Evolutionary conservation across 64 coral and sea anemone genomes (phyloP), one percentile per base, ranked within the genome.

Genomic region (Montipora foliosa): DNA sequence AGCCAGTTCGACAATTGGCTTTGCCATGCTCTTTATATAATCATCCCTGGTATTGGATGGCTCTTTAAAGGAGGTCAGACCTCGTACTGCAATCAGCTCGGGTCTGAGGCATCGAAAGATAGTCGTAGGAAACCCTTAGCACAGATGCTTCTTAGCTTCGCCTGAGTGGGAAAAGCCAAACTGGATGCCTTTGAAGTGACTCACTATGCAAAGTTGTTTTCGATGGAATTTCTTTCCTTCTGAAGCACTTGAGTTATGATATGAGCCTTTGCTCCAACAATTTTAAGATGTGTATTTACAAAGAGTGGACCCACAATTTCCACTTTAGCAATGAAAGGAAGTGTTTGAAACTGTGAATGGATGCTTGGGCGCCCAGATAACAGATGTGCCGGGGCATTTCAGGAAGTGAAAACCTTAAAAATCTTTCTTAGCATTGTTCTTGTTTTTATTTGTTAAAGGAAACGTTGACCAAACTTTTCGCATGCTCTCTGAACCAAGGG

Each of bases 321-420:
- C 46, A 85, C 11, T 49, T 71, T 12, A 67, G 44, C 62, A 12
- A 12, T 25, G 3, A 47, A 49, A 78, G 82, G 62, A 86, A 86
- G 82, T 72, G 66, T 86, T 86, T 70, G 46, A 78, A 86, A 72
- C 64, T 69, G 82, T 50, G 66, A 71, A 86, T 82, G 8, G 82
- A 72, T 86, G 45, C 67, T 86, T 86, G 61, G 82, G 47, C 47
- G 6, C 37, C 22, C 21, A 67, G 66, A 86, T 70, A 71, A 72
- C 66, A 49, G 46, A 25, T 71, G 15, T 44, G 47, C 53, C 11
- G 6, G 46, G 67, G 49, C 67, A 72, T 16, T 46, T 86, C 82
- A 86, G 82, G 82, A 86, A 86, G 20, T 72, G 46, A 86, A 70
- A 86, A 29, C 61, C 64, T 84, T 46, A 84, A 84, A 24, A 47